Percentiles rank a stretch among this genome's conserved stretches.
Conservation (phyloP, 2,797 vertebrate species). For the Heterohyrax brucei region DNA sequence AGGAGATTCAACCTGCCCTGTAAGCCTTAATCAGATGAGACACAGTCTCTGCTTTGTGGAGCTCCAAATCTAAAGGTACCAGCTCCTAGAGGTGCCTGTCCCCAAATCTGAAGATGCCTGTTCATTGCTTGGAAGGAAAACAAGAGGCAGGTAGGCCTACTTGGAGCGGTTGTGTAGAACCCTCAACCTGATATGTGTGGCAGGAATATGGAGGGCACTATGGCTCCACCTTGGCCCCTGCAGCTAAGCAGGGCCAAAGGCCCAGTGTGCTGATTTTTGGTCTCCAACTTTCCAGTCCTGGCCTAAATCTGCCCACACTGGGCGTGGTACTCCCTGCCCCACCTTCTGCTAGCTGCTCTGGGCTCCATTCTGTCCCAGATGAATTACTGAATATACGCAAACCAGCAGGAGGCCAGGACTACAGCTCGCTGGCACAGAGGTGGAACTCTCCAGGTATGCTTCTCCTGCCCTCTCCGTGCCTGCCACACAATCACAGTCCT, state of each 20-base stretch:
- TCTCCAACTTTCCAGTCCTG: background rate
- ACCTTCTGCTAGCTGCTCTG: background rate
- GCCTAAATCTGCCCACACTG: background rate
- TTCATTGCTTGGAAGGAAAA: background rate
- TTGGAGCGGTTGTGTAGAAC: background rate
- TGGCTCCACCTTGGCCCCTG: background rate
- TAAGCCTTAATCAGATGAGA: background rate
- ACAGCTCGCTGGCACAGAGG: background rate
- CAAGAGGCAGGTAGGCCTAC: background rate
- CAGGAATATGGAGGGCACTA: background rate
- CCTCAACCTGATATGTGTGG: background rate
- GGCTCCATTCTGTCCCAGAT: background rate
- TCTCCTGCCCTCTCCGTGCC: too few relatives aligned
- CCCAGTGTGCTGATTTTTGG: background rate
- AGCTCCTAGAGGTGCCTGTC: background rate
- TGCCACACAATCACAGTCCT: rapidly evolving
- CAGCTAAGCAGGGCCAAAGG: background rate
- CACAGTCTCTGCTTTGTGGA: background rate
- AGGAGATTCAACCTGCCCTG: background rate
- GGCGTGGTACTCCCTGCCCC: background rate
- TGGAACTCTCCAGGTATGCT: background rate
- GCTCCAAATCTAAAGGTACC: background rate
- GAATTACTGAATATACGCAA: constrained; percentile 61
- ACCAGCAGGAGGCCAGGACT: background rate
- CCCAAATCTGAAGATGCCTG: background rate